Conservation (phyloP, 2,888 invertebrate species). For the Coecobrya sp. region DNA sequence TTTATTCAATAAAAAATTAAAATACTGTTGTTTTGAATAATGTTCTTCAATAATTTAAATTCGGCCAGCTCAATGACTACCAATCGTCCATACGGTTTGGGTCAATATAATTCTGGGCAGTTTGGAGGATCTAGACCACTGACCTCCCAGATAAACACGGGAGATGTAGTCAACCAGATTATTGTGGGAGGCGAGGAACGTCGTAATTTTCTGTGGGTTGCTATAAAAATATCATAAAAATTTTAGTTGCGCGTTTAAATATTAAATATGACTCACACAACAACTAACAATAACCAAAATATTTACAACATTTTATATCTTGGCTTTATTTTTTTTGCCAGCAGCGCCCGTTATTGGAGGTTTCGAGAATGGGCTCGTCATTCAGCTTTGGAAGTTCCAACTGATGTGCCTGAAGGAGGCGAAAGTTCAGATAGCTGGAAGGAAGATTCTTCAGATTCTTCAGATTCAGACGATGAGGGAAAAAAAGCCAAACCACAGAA, state of each 20-base stretch:
- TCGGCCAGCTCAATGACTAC: background rate
- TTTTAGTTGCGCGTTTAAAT: too few relatives aligned
- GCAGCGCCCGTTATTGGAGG: conserved; percentile 22
- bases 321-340: background rate
- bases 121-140: background rate
- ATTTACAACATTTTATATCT: background rate
- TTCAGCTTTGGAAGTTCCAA: background rate
- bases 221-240: background rate
- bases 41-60: too few relatives aligned
- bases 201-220: background rate
- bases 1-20: too few relatives aligned
- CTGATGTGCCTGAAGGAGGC: background rate
- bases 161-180: background rate
- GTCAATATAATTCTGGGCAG: background rate
- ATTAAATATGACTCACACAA: background rate
- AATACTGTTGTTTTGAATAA: too few relatives aligned
- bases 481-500: background rate
- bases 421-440: background rate
- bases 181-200: background rate
- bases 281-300: background rate
- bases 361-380: conserved; percentile 36
- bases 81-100: background rate
- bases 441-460: too few relatives aligned
- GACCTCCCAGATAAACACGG: background rate
- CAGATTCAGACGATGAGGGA: too few relatives aligned